phyloP scores from a whole-genome alignment of 2,113 vertebrate genomes.

The Callorhinus ursinus region DNA sequence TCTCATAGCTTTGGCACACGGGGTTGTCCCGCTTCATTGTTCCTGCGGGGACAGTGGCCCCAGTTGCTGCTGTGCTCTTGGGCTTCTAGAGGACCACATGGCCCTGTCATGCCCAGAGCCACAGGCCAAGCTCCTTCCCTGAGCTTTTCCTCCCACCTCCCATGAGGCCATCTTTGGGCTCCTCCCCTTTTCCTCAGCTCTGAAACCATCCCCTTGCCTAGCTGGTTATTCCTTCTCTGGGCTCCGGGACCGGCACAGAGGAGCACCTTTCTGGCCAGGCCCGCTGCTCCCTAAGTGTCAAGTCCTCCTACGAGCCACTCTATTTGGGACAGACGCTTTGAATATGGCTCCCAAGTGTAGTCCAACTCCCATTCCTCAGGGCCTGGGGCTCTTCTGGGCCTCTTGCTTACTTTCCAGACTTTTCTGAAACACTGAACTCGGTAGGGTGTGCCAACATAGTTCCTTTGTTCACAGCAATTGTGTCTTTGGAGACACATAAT shows the following conservation, averaged over 20 bases:
- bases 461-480: not conserved
- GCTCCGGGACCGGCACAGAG: fast-evolving
- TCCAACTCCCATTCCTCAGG: not conserved
- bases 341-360: not conserved
- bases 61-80: not conserved
- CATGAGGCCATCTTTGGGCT: not conserved
- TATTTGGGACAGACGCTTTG: not conserved
- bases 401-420: not conserved
- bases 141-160: not conserved
- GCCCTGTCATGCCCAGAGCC: not conserved
- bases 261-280: not conserved
- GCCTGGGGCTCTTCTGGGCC: not conserved
- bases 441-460: not conserved
- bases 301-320: not conserved
- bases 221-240: not conserved
- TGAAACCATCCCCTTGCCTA: not conserved
- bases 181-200: not conserved
- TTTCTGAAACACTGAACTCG: not conserved
- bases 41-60: fast-evolving
- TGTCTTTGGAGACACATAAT: not conserved
- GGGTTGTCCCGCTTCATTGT: not conserved
- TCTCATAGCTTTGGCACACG: not conserved
- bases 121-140: not conserved
- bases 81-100: not conserved
- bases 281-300: not conserved